Percentiles rank a stretch among this genome's conserved stretches.
phyloP scores from a whole-genome alignment of 2,797 vertebrate genomes.

The Lindbergichthys nudifrons region DNA sequence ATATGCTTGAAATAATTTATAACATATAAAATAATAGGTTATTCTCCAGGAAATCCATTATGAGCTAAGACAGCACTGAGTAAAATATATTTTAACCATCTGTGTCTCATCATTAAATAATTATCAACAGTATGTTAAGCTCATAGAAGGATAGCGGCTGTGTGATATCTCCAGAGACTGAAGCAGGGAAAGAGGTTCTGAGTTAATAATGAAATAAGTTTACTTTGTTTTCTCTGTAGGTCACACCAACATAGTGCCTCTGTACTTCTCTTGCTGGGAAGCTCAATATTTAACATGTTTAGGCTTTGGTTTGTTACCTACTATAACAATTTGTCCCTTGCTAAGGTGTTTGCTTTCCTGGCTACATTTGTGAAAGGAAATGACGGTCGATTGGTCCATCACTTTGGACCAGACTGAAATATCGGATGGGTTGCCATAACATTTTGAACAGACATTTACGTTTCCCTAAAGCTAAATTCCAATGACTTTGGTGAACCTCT shows the following conservation, averaged over 20 bases:
- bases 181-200: constrained; percentile 8
- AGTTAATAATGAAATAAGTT: constrained; percentile 45
- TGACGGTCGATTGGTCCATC: background rate
- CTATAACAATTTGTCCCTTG: background rate
- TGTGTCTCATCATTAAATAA: constrained; percentile 52
- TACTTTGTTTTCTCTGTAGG: constrained; percentile 8
- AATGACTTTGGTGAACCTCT: background rate
- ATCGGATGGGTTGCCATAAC: background rate
- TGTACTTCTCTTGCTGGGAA: background rate
- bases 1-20: constrained; percentile 12
- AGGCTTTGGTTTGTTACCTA: background rate
- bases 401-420: background rate
- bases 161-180: constrained; percentile 19
- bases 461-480: background rate
- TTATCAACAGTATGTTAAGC: constrained; percentile 45
- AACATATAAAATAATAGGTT: background rate
- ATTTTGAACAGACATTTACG: background rate
- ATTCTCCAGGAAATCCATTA: background rate
- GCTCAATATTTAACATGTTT: background rate
- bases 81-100: constrained; percentile 31
- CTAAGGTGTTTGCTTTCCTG: background rate
- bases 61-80: background rate
- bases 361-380: background rate
- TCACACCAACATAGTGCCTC: background rate
- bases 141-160: constrained; percentile 22